phyloP scores from a whole-genome alignment of 1,140 invertebrate genomes.

The Gryon sp. region DNA sequence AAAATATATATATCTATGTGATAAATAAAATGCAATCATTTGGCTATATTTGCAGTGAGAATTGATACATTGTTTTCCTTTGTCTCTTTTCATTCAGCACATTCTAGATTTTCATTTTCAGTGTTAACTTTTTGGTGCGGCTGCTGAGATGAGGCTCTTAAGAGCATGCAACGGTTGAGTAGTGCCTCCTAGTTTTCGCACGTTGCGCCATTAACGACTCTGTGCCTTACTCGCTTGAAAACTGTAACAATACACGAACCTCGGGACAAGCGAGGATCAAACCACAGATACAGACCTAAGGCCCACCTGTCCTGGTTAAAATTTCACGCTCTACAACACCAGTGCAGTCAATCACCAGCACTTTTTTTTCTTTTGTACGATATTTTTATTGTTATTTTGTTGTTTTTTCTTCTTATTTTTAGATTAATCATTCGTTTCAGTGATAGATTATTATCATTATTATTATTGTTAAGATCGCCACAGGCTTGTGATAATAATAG shows the following conservation, averaged over 20 bases:
- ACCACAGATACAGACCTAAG: constrained; percentile 39
- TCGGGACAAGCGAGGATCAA: constrained; percentile 44
- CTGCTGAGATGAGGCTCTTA: constrained; percentile 75
- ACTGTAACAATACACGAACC: constrained; percentile 42
- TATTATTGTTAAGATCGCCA: background rate
- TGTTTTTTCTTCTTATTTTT: constrained; percentile 22
- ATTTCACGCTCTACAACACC: constrained; percentile 44
- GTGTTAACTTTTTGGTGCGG: constrained; percentile 78
- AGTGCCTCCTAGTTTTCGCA: constrained; percentile 75
- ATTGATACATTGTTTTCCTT: constrained; percentile 29
- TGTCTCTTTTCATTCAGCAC: constrained; percentile 68
- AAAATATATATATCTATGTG: constrained; percentile 24
- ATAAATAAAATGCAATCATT: constrained; percentile 28
- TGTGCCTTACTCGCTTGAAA: constrained; percentile 76
- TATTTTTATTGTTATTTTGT: constrained; percentile 14
- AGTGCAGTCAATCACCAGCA: constrained; percentile 20
- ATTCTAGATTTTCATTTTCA: constrained; percentile 77
- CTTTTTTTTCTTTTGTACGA: constrained; percentile 2
- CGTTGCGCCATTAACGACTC: constrained; percentile 71
- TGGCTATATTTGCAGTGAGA: constrained; percentile 60
- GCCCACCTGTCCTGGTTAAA: constrained; percentile 53
- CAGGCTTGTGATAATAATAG: constrained; percentile 16
- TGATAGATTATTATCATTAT: constrained; percentile 4
- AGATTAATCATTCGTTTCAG: background rate
- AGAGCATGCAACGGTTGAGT: constrained; percentile 75